Evolutionary conservation across 2,113 vertebrate genomes (phyloP), one percentile per base, ranked within the genome.

Genomic region (Hippocampus mohnikei): DNA sequence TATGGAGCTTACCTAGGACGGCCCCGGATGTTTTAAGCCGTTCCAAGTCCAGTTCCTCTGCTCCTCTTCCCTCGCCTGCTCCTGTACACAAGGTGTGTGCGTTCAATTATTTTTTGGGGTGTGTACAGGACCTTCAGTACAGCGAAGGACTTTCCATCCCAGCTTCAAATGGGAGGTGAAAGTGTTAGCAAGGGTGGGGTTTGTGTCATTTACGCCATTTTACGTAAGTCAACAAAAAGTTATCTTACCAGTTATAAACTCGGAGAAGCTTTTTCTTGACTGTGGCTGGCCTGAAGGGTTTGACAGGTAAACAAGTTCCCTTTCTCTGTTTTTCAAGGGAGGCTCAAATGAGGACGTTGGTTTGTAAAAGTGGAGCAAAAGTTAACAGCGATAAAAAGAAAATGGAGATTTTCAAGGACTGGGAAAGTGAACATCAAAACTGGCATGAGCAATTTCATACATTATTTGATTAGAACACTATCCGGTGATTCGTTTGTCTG

Each of bases 211-310:
- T 62, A 65, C 58, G 12, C 63, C 67, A 72, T 81, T 84, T 77
- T 61, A 58, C 59, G 16, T 71, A 73, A 81, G 82, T 87, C 82
- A 87, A 89, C 84, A 88, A 23, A 71, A 76, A 77, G 76, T 87
- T 61, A 76, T 76, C 78, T 79, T 80, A 75, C 78, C 70, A 71
- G 86, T 86, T 81, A 62, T 56, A 18, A 60, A 60, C 50, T 56
- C 55, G 23, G 10, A 40, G 40, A 18, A 62, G 60, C 21, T 50
- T 64, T 13, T 70, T 5, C 58, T 46, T n/a, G 16, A 66, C 67
- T 16, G 3, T 3, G 52, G 23, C 40, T 20, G 52, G 79, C 82
- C 84, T 46, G 79, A 67, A 59, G 83, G 74, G 42, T 76, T 78
- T 80, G 64, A 75, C 40, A 13, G n/a, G 82, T 72, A 86, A 86